These are phyloP conservation scores for Parus major DNA, from an alignment of 2,113 vertebrate genomes.

Conservation along the genomic window DNA sequence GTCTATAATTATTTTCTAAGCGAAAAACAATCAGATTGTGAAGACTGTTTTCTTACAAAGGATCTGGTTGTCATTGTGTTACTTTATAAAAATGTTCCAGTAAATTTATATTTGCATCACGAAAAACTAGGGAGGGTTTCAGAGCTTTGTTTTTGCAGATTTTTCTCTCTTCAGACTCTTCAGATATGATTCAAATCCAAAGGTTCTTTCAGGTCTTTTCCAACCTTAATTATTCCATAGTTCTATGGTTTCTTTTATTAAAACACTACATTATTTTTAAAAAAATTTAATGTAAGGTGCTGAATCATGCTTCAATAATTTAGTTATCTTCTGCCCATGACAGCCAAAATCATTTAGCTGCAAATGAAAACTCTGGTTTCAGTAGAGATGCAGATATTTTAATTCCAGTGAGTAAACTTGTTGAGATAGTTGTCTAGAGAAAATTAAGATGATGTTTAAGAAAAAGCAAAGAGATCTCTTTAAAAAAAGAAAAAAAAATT, in stretches of 20 bases:
- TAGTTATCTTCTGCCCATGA: neutral
- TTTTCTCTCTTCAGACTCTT: neutral
- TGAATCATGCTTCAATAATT: neutral
- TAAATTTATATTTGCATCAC: neutral
- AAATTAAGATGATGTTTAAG: neutral
- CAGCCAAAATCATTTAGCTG: neutral
- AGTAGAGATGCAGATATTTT: neutral
- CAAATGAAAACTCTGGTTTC: neutral
- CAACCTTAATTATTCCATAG: neutral
- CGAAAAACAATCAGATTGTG: neutral
- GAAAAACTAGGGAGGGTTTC: neutral
- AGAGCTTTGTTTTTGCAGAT: neutral
- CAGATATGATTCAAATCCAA: neutral
- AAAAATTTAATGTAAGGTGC: neutral
- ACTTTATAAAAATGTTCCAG: neutral
- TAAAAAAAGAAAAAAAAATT: neutral
- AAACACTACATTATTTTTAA: neutral
- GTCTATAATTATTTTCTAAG: neutral
- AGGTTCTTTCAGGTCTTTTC: neutral
- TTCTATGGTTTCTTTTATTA: neutral
- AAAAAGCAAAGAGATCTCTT: neutral
- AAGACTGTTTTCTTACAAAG: neutral
- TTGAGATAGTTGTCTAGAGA: neutral
- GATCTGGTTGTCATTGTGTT: neutral
- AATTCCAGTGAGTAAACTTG: neutral